Evolutionary conservation across 2,888 invertebrate genomes (phyloP).

Genomic region (Pediacus dermestoides): DNA sequence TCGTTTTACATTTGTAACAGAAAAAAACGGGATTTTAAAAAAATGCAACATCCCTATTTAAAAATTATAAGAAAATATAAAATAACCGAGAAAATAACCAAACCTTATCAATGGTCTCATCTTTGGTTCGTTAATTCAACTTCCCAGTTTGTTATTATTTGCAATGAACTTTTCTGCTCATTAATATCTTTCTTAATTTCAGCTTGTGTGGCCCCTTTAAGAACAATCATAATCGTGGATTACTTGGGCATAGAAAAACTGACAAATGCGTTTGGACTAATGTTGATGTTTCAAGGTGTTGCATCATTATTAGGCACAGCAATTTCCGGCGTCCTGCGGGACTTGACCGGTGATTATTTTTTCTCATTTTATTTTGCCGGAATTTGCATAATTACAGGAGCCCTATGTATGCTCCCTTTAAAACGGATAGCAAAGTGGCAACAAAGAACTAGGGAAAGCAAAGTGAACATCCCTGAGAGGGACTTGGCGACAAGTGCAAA

Average conservation of each 20-base stretch:
- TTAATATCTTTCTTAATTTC: slow-evolving; percentile 42
- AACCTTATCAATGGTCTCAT: too few relatives aligned
- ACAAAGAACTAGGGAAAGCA: slow-evolving; percentile 13
- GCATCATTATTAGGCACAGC: slow-evolving; percentile 75
- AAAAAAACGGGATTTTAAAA: too few relatives aligned
- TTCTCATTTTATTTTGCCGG: slow-evolving; percentile 35
- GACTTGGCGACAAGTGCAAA: slow-evolving; percentile 1
- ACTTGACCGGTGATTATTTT: slow-evolving; percentile 26
- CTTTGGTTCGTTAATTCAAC: too few relatives aligned
- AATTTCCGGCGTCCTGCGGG: slow-evolving; percentile 38
- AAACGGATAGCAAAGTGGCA: slow-evolving; percentile 27
- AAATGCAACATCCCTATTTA: too few relatives aligned
- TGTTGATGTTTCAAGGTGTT: slow-evolving; percentile 86
- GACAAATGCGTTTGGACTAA: slow-evolving; percentile 87
- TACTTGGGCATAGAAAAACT: slow-evolving; percentile 84
- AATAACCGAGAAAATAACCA: too few relatives aligned
- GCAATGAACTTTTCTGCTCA: too few relatives aligned
- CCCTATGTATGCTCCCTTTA: slow-evolving; percentile 31
- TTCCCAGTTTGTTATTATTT: too few relatives aligned
- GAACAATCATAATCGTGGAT: slow-evolving; percentile 81
- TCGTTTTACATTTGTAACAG: too few relatives aligned
- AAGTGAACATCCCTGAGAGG: neutral
- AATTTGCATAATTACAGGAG: slow-evolving; percentile 28
- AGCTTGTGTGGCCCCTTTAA: slow-evolving; percentile 72
- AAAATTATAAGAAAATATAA: too few relatives aligned